Evolutionary conservation across 2,797 vertebrate genomes (phyloP), one percentile per base, ranked within the genome.

Genomic region (Octomys mimax): DNA sequence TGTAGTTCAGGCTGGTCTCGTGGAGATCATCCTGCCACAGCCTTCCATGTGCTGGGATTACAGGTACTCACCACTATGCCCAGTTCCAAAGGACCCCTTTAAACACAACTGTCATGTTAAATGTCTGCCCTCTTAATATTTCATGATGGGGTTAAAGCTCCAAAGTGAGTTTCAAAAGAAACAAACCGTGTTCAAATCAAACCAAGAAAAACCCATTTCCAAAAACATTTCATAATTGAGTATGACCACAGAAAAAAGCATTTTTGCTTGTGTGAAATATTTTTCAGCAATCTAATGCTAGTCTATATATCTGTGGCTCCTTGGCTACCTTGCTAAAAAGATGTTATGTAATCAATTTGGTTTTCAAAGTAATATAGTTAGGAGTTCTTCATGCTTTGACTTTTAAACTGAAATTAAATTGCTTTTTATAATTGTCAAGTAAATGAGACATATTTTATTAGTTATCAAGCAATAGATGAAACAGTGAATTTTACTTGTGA

Each of bases 361-460:
- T 11, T 46, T 91, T 70, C 12, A 54, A 77, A 68, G 19, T 71
- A 70, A 49, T 62, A 22, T 26, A 68, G 87, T 83, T 81, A 28
- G 3, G 0, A n/a, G 81, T 89, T 82, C 88, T 82, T 85, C 36
- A 62, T 73, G 22, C 14, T 75, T 86, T 75, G 77, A 46, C 33
- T 36, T 91, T 71, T 68, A 64, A 81, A 42, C n/a, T 81, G 59
- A 92, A 95, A 68, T 10, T 28, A n/a, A 85, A 78, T 73, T 75
- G 2, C 3, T 59, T 86, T 95, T 87, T 57, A 81, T 68, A 92
- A 36, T 12, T 2, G 4, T 82, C 42, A 96, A 33, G 12, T 87
- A 6, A 82, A 80, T 89, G 49, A 87, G 39, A 78, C 90, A 0
- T 6, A 95, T 71, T 28, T 89, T 77, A 68, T 46, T 85, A 28